Percentiles rank a stretch among this genome's conserved stretches.
phyloP scores from a whole-genome alignment of 2,888 invertebrate genomes.

The Phalera bucephala region DNA sequence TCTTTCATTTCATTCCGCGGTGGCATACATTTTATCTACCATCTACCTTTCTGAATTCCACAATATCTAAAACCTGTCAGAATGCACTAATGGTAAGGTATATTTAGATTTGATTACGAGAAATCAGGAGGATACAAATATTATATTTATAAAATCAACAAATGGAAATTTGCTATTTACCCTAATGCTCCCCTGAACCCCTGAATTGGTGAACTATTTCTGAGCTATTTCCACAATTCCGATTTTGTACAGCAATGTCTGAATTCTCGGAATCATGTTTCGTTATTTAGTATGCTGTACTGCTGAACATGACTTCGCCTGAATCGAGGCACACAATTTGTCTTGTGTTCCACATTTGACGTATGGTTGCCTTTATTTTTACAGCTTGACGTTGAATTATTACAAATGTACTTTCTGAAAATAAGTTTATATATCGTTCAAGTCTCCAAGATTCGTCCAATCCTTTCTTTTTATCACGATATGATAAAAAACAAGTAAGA shows the following conservation, averaged over 20 bases:
- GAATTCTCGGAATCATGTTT: not conserved
- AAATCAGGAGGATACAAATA: too few species aligned
- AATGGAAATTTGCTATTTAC: not conserved
- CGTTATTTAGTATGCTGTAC: not conserved
- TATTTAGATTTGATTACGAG: too few species aligned
- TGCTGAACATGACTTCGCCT: not conserved
- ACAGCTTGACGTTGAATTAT: not conserved
- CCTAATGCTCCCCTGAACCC: not conserved
- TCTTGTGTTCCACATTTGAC: slow-evolving; percentile 2
- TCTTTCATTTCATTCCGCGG: too few species aligned
- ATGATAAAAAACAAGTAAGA: too few species aligned
- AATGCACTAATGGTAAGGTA: too few species aligned
- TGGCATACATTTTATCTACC: too few species aligned
- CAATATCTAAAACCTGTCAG: too few species aligned
- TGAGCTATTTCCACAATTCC: not conserved
- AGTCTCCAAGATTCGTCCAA: too few species aligned
- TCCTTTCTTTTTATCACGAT: not conserved
- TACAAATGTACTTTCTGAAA: not conserved
- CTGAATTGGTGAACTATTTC: not conserved
- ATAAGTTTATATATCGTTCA: not conserved
- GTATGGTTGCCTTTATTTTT: not conserved
- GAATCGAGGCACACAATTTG: not conserved
- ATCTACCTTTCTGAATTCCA: too few species aligned
- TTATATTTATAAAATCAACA: too few species aligned
- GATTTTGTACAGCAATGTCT: not conserved